A percentile compares a stretch with the other conserved stretches of the same genome.
These are phyloP conservation scores for Phymorhynchus buccinoides DNA, from an alignment of 1,140 invertebrate species.

Conservation along the genomic window DNA sequence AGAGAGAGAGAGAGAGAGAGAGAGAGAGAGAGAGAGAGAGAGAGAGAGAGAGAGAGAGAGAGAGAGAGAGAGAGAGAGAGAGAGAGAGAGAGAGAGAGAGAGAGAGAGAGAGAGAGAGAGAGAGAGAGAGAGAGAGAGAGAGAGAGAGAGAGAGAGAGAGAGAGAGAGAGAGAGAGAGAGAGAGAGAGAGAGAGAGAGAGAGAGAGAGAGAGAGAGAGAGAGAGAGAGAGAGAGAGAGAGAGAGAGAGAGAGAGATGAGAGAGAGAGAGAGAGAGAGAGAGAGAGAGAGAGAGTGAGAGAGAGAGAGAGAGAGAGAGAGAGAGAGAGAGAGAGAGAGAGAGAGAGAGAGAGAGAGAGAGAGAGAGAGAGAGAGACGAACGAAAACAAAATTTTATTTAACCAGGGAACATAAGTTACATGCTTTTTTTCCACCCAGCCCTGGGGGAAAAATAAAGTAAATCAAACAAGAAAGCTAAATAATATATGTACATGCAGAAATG, in stretches of 20 bases:
- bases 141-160: constrained; percentile 31
- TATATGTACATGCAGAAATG: too few relatives aligned
- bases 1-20: constrained; percentile 33
- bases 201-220: constrained; percentile 31
- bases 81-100: constrained; percentile 31
- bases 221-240: too few relatives aligned
- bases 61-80: constrained; percentile 33
- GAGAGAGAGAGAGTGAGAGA: constrained; percentile 23
- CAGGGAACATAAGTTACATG: too few relatives aligned
- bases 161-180: constrained; percentile 38
- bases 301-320: constrained; percentile 13
- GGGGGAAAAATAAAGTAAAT: too few relatives aligned
- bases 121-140: constrained; percentile 33
- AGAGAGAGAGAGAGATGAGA: too few relatives aligned
- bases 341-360: constrained; percentile 34
- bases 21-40: constrained; percentile 31
- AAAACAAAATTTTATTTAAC: too few relatives aligned
- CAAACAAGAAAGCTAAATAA: too few relatives aligned
- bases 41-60: constrained; percentile 38
- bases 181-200: constrained; percentile 33
- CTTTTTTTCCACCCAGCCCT: too few relatives aligned
- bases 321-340: constrained; percentile 34
- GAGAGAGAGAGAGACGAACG: constrained; percentile 36
- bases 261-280: constrained; percentile 33
- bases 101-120: constrained; percentile 38